phyloP scores from a whole-genome alignment of 2,113 vertebrate species.

The Platichthys stellatus region DNA sequence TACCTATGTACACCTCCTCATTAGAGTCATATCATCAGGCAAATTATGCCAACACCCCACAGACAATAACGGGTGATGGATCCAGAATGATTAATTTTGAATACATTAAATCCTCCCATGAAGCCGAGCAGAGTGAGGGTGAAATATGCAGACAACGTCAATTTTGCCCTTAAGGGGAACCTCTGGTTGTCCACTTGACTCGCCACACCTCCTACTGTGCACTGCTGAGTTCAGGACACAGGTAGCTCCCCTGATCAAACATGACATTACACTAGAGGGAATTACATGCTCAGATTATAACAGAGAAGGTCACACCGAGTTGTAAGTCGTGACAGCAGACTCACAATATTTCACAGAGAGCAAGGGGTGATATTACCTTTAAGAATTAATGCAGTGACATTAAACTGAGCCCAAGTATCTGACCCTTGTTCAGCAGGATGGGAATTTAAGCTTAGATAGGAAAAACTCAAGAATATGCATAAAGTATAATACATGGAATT shows the following conservation, averaged over 20 bases:
- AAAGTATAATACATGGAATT: neutral
- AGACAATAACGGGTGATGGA: neutral
- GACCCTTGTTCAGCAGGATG: constrained; percentile 48
- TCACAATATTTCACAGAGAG: constrained; percentile 69
- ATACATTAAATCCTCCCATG: constrained; percentile 49
- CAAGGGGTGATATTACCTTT: constrained; percentile 66
- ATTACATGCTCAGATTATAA: constrained; percentile 82
- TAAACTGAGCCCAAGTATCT: constrained; percentile 50
- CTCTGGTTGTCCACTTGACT: constrained; percentile 80
- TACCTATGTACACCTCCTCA: neutral
- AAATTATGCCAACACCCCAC: constrained; percentile 11
- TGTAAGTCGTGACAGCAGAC: constrained; percentile 76
- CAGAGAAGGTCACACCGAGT: constrained; percentile 82
- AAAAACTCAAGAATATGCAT: constrained; percentile 15
- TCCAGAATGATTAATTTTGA: constrained; percentile 31
- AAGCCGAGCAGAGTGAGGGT: constrained; percentile 46
- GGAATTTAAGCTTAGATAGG: constrained; percentile 53
- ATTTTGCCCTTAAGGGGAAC: constrained; percentile 80
- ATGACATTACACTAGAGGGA: constrained; percentile 84
- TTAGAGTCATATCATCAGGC: constrained; percentile 11
- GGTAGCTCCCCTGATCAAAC: constrained; percentile 84
- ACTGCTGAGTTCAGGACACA: constrained; percentile 79
- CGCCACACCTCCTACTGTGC: constrained; percentile 79
- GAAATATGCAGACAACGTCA: constrained; percentile 77
- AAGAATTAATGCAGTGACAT: constrained; percentile 74